phyloP scores from a whole-genome alignment of 2,888 invertebrate species.

The Scaptomyza polygonia region DNA sequence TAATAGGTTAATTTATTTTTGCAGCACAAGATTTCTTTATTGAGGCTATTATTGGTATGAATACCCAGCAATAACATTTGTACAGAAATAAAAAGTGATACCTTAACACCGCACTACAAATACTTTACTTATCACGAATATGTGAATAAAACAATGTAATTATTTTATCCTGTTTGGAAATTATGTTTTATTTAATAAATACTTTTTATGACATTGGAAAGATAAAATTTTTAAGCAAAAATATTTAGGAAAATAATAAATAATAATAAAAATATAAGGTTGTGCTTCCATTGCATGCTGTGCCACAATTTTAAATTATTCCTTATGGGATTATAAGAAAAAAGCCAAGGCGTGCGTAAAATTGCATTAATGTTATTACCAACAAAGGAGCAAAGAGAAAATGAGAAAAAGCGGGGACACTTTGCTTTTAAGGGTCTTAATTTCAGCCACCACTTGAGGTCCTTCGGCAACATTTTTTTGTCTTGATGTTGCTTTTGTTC shows the following conservation, averaged over 20 bases:
- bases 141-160: background rate
- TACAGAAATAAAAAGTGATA: background rate
- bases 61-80: background rate
- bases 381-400: constrained; percentile 19
- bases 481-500: constrained; percentile 26
- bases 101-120: background rate
- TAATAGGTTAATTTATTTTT: constrained; percentile 13
- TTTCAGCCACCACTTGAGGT: constrained; percentile 43
- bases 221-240: background rate
- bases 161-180: background rate
- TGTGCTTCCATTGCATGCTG: background rate
- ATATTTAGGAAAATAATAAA: background rate
- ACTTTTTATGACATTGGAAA: background rate
- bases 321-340: constrained; percentile 18
- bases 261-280: background rate
- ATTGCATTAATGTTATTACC: constrained; percentile 68
- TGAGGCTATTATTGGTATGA: constrained; percentile 21
- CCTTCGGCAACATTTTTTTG: constrained; percentile 1
- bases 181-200: background rate
- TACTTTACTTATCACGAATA: constrained; percentile 4
- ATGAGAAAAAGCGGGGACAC: constrained; percentile 48
- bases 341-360: constrained; percentile 65
- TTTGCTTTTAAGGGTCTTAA: constrained; percentile 57
- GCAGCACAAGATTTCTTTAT: constrained; percentile 24
- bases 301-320: constrained; percentile 1